These are phyloP conservation scores for Odontamblyopus rebecca DNA, from an alignment of 2,797 vertebrate species.

Conservation along the genomic window DNA sequence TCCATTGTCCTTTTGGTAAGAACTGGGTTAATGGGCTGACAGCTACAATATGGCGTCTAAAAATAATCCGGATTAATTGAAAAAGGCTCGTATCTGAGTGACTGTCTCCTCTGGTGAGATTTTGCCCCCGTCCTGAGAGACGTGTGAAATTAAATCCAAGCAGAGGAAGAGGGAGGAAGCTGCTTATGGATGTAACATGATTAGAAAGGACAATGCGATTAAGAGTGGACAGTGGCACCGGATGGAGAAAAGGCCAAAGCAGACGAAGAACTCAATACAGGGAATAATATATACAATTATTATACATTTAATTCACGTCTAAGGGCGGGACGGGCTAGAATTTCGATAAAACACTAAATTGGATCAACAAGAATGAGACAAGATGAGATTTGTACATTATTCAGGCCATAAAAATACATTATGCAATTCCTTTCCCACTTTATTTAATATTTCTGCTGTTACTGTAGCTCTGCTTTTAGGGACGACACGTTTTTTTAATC, in stretches of 20 bases:
- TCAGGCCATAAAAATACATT: too few relatives aligned
- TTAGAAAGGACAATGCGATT: slow-evolving; percentile 28
- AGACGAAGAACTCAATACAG: not conserved
- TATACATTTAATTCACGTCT: too few relatives aligned
- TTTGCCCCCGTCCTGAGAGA: slow-evolving; percentile 55
- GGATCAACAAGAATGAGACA: too few relatives aligned
- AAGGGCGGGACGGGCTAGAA: too few relatives aligned
- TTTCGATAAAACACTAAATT: too few relatives aligned
- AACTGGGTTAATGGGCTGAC: slow-evolving; percentile 67
- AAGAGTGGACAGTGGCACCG: slow-evolving; percentile 25
- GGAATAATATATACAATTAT: too few relatives aligned
- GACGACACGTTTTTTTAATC: too few relatives aligned
- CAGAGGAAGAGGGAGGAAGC: slow-evolving; percentile 46
- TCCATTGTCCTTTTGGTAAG: slow-evolving; percentile 29
- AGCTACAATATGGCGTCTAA: slow-evolving; percentile 63
- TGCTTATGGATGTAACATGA: slow-evolving; percentile 67
- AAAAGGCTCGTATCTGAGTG: slow-evolving; percentile 75
- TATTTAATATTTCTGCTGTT: too few relatives aligned
- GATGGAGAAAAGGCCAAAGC: slow-evolving; percentile 20
- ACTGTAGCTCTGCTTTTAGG: too few relatives aligned
- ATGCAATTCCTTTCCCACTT: too few relatives aligned
- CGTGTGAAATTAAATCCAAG: slow-evolving; percentile 71
- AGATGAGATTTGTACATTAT: too few relatives aligned
- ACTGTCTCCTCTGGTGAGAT: slow-evolving; percentile 58
- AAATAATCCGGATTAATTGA: slow-evolving; percentile 78